Base-by-base conservation (phyloP, 2,888 invertebrate genomes). In the Odontomyia ornata region DNA sequence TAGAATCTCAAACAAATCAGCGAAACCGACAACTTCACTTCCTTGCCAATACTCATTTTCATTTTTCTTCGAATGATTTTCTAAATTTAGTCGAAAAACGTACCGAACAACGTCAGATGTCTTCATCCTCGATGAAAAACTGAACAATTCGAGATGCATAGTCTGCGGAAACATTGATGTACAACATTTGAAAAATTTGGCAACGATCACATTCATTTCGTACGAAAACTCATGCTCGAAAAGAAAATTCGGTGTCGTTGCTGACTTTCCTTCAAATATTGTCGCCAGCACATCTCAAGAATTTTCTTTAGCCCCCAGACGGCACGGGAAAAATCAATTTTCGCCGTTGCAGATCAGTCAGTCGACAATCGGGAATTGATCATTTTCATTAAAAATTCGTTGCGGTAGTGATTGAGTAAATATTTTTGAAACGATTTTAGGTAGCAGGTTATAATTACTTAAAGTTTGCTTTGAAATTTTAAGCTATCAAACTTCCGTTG, bases 121-220 rank as follows among this genome's bases (percentile, higher is more conserved):
- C 52, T 52, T 15, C 4, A 18, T 36, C n/a, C n/a, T 36, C 36
- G 36, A 5, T 36, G 36, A 36, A 36, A 36, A 36, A 36, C 36
- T 36, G 3, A 36, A 36, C 36, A 36, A 36, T 36, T 36, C 36
- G 36, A 36, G 36, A 36, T 36, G 36, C n/a, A n/a, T n/a, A 36
- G 36, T 36, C 36, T 36, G 36, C 36, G 36, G 36, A 36, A 36
- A 36, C 36, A 36, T 36, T 36, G 36, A 9, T 36, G 9, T 9
- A 36, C 36, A 36, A 36, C 36, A 36, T 36, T 36, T 60, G 18
- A 67, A 67, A 67, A 67, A 67, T 67, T 30, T 67, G 67, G 67
- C 67, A 67, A 67, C 67, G 30, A 67, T 67, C 27, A 23, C 67
- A 67, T 43, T 30, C 15, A 25, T 25, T 60, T 60, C 60, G 60